A percentile compares a stretch with the other conserved stretches of the same genome.
Evolutionary conservation across 2,888 invertebrate species (phyloP).

Genomic region (Cryptocephalus primarius): DNA sequence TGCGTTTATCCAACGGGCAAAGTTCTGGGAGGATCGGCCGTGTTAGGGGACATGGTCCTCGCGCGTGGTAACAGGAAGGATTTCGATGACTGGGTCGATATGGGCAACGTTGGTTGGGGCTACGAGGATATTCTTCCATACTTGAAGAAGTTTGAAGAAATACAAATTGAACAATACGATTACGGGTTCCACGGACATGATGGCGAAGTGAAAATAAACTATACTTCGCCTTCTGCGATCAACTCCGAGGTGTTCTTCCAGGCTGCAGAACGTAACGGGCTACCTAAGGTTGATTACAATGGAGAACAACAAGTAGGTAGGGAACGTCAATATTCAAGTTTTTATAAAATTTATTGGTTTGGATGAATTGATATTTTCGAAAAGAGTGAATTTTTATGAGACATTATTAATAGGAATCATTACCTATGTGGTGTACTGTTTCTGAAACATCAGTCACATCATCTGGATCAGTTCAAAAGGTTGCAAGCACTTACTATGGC

Average conservation of each 20-base stretch:
- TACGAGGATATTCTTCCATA: conserved; percentile 36
- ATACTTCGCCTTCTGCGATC: conserved; percentile 2
- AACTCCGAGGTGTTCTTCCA: conserved; percentile 14
- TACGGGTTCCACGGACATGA: conserved; percentile 2
- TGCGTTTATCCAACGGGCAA: conserved; percentile 55
- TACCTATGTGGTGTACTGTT: too few relatives aligned
- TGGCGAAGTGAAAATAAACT: conserved; percentile 3
- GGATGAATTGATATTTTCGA: too few relatives aligned
- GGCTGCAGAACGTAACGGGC: conserved; percentile 47
- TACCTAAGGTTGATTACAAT: conserved; percentile 50
- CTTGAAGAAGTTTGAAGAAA: conserved; percentile 5
- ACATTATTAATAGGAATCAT: too few relatives aligned
- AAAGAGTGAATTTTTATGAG: too few relatives aligned
- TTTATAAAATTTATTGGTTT: too few relatives aligned
- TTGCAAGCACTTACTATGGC: too few relatives aligned
- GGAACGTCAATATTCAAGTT: too few relatives aligned
- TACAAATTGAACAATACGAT: conserved; percentile 1
- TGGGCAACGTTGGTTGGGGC: conserved; percentile 51
- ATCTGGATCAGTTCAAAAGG: too few relatives aligned
- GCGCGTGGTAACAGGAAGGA: conserved; percentile 72
- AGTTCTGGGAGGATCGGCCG: conserved; percentile 64
- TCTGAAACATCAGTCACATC: too few relatives aligned
- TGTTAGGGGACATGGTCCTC: conserved; percentile 78
- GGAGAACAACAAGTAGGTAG: conserved; percentile 39
- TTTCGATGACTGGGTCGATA: conserved; percentile 70